These are phyloP conservation scores for Cheumatopsyche charites DNA, from an alignment of 1,140 invertebrate genomes.

Conservation along the genomic window DNA sequence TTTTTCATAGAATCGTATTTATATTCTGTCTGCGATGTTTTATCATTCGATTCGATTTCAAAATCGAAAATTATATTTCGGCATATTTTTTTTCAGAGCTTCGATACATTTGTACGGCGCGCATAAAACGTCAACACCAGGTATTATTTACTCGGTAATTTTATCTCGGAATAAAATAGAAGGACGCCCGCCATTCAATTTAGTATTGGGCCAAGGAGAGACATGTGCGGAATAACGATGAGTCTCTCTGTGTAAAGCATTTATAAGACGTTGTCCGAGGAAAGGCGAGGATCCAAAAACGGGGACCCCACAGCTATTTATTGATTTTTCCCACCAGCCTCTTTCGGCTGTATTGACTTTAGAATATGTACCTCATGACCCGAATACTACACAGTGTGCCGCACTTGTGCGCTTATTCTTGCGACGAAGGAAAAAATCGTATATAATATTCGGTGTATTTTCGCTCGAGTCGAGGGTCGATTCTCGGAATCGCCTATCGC, in stretches of 20 bases:
- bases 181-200: conserved; percentile 45
- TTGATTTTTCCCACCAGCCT: conserved; percentile 40
- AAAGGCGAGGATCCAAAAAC: conserved; percentile 18
- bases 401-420: too few species aligned
- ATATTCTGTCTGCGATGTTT: too few species aligned
- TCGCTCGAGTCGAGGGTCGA: neutral
- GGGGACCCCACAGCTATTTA: conserved; percentile 35
- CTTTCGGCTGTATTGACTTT: neutral
- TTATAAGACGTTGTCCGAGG: conserved; percentile 47
- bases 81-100: too few species aligned
- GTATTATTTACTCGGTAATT: conserved; percentile 26
- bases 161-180: conserved; percentile 23
- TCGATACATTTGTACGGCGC: neutral
- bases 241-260: conserved; percentile 39
- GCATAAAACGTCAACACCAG: conserved; percentile 25
- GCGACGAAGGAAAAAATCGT: too few species aligned
- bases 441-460: neutral
- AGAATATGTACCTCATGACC: conserved; percentile 22
- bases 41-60: too few species aligned
- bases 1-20: too few species aligned
- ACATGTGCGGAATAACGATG: conserved; percentile 43
- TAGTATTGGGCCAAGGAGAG: conserved; percentile 43
- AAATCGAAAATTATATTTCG: too few species aligned
- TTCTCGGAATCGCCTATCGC: neutral
- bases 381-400: conserved; percentile 9